These are phyloP conservation scores for Acrobasis repandana DNA, from an alignment of 2,888 invertebrate species.

Conservation along the genomic window DNA sequence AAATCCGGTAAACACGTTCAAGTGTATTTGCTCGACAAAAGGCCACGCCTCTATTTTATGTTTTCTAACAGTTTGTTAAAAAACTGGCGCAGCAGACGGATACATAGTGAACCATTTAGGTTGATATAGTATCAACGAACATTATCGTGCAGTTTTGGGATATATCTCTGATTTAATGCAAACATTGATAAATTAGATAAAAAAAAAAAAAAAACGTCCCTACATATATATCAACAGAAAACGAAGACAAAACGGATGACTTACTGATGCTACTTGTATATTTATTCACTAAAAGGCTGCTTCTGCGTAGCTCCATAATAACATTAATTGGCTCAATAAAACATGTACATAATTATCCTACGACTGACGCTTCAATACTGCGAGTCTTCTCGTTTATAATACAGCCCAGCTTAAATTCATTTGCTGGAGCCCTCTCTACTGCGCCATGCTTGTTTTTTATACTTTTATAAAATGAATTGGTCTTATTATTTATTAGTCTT, in stretches of 20 bases:
- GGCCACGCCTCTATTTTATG: too few species aligned
- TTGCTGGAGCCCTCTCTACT: background rate
- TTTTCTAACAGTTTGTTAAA: too few species aligned
- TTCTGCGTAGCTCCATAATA: constrained; percentile 7
- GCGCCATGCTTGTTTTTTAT: background rate
- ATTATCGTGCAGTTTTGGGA: background rate
- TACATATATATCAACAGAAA: too few species aligned
- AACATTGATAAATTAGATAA: background rate
- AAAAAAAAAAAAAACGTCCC: too few species aligned
- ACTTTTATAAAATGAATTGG: background rate
- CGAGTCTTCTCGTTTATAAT: constrained; percentile 10
- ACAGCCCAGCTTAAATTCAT: constrained; percentile 9
- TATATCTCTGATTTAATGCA: background rate
- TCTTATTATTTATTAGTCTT: too few species aligned
- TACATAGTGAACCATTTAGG: background rate
- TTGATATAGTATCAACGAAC: background rate
- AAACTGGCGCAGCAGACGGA: too few species aligned
- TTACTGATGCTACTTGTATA: background rate
- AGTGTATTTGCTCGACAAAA: too few species aligned
- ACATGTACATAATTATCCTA: constrained; percentile 25
- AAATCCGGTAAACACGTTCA: too few species aligned
- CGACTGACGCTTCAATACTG: constrained; percentile 1
- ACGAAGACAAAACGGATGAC: background rate
- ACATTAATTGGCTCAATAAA: constrained; percentile 22
- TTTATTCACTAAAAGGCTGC: constrained; percentile 13